Evolutionary conservation across 2,113 vertebrate genomes (phyloP), one percentile per base, ranked within the genome.

Genomic region (Callorhinus ursinus): DNA sequence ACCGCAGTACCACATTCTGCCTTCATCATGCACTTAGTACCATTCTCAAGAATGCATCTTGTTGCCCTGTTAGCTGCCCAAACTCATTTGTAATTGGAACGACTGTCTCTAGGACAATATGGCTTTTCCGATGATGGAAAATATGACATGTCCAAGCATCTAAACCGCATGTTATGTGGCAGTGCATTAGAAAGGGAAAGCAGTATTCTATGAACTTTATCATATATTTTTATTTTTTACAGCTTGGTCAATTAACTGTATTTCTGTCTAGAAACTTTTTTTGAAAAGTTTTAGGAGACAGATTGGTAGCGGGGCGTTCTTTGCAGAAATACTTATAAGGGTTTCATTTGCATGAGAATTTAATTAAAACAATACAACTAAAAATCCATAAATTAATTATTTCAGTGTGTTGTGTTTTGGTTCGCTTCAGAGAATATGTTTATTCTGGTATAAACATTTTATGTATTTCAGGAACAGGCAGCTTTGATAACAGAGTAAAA

Each of bases 401-500:
- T 82, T 98, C 18, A n/a, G 4, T 95, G 86, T 16, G 31, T 74
- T 39, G 89, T 80, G 57, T 93, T 92, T 95, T 83, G 49, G 5
- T 90, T 7, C 28, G 7, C 67, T 97, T 87, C 46, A 86, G 21
- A 87, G 31, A 82, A 67, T 92, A 81, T 89, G 39, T 88, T 87
- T 97, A 21, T 53, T 87, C 91, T 95, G 71, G 24, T 82, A 55
- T 49, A 90, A 93, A 67, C 12, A 74, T 93, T 84, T 87, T 88
- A 19, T 86, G 21, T 59, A 93, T 95, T 85, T 90, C 61, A 79
- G 69, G 22, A 87, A 74, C 81, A 95, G 11, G 22, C 63, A 96
- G 1, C 84, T 97, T 95, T 49, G 18, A 89, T 97, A 89, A 72
- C 49, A 24, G 72, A 84, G 86, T 28, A 39, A 69, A 86, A 65